These are phyloP conservation scores for Rousettus madagascariensis DNA, from an alignment of 2,797 vertebrate genomes.

Conservation along the genomic window DNA sequence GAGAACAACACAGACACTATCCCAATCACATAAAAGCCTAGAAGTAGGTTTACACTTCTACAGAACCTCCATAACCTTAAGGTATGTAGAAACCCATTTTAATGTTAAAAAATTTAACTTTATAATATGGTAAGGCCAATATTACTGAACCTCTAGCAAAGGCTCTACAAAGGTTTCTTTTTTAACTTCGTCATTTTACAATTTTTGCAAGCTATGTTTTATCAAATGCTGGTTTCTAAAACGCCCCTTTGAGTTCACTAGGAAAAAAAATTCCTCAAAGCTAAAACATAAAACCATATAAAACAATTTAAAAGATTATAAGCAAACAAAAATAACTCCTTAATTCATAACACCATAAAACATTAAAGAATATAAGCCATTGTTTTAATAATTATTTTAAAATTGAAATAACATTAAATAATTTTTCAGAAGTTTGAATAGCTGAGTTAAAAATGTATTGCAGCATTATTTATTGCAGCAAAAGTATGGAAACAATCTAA, in stretches of 20 bases:
- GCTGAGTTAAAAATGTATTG: neutral
- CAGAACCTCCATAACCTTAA: conserved; percentile 19
- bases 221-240: conserved; percentile 46
- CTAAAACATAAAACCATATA: conserved; percentile 37
- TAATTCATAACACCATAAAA: conserved; percentile 23
- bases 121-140: neutral
- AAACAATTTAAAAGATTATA: conserved; percentile 44
- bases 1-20: conserved; percentile 40
- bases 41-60: conserved; percentile 61
- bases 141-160: conserved; percentile 57
- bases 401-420: neutral
- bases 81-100: neutral
- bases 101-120: conserved; percentile 41
- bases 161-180: conserved; percentile 11
- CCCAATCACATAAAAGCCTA: conserved; percentile 57
- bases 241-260: neutral
- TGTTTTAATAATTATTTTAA: conserved; percentile 50
- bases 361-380: neutral
- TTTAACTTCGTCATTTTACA: conserved; percentile 34
- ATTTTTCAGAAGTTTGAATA: neutral
- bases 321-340: conserved; percentile 44
- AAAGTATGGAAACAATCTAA: neutral
- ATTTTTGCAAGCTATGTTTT: conserved; percentile 38
- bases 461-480: neutral
- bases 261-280: neutral